phyloP scores from a whole-genome alignment of 2,888 invertebrate genomes.

The Mesodorylaimus sp. region DNA sequence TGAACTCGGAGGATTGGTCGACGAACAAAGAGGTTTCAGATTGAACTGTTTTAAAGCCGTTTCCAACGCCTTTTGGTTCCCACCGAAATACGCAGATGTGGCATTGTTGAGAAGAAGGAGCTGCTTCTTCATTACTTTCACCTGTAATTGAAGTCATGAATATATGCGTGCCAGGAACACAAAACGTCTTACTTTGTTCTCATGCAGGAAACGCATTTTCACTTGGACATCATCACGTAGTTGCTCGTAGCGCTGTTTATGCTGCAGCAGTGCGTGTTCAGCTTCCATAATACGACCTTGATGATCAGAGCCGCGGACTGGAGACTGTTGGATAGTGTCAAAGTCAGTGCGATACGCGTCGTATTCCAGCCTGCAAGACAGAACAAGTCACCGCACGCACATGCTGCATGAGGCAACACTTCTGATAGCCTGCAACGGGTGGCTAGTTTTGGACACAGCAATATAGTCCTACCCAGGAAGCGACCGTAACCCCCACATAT shows the following conservation, averaged over 20 bases:
- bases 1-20: too few relatives aligned
- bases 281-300: conserved; percentile 45
- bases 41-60: too few relatives aligned
- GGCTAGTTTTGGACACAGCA: too few relatives aligned
- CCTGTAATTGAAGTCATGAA: conserved; percentile 41
- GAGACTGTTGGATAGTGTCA: conserved; percentile 54
- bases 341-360: conserved; percentile 91
- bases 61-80: conserved; percentile 78
- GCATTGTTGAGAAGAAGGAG: conserved; percentile 85
- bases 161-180: background rate
- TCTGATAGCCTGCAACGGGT: too few relatives aligned
- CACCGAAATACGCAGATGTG: conserved; percentile 85
- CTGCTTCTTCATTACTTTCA: conserved; percentile 97
- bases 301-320: conserved; percentile 35
- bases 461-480: too few relatives aligned
- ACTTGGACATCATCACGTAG: conserved; percentile 78
- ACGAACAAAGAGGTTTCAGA: too few relatives aligned
- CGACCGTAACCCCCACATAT: conserved; percentile 13
- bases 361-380: conserved; percentile 61
- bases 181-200: conserved; percentile 58
- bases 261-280: conserved; percentile 58
- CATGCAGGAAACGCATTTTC: conserved; percentile 86
- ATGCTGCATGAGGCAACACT: too few relatives aligned
- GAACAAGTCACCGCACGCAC: too few relatives aligned
- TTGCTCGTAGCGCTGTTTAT: conserved; percentile 75